These are phyloP conservation scores for Itoplectis maculator DNA, from an alignment of 2,888 invertebrate genomes.

Conservation along the genomic window DNA sequence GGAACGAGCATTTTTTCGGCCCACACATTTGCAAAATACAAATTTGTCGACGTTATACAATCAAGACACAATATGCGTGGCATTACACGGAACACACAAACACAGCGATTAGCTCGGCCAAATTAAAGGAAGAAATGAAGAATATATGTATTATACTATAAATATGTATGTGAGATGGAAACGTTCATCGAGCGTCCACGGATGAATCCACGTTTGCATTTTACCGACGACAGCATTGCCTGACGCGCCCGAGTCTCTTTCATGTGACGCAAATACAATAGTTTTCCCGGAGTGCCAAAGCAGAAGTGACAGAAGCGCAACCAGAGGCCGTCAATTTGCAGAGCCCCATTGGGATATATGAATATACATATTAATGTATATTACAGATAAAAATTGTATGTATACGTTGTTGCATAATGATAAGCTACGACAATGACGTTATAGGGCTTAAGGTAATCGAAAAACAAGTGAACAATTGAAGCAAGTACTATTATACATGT, in stretches of 20 bases:
- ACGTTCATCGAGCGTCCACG: conserved; percentile 26
- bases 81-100: conserved; percentile 20
- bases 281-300: conserved; percentile 29
- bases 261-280: conserved; percentile 36
- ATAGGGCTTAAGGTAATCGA: conserved; percentile 62
- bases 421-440: conserved; percentile 69
- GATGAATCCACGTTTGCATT: neutral
- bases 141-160: conserved; percentile 48
- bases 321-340: conserved; percentile 42
- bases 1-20: conserved; percentile 15
- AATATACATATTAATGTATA: conserved; percentile 61
- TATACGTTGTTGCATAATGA: conserved; percentile 75
- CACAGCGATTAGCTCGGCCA: conserved; percentile 34
- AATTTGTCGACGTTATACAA: conserved; percentile 60
- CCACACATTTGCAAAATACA: conserved; percentile 2
- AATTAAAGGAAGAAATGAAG: neutral
- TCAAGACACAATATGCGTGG: conserved; percentile 55
- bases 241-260: conserved; percentile 11
- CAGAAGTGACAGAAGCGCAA: conserved; percentile 26
- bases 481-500: conserved; percentile 76
- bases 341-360: conserved; percentile 58
- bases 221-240: neutral
- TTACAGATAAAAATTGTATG: conserved; percentile 65
- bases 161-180: conserved; percentile 51
- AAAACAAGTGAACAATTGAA: conserved; percentile 70